Conservation (phyloP, 2,797 vertebrate species). For the Labeo calbasu region DNA sequence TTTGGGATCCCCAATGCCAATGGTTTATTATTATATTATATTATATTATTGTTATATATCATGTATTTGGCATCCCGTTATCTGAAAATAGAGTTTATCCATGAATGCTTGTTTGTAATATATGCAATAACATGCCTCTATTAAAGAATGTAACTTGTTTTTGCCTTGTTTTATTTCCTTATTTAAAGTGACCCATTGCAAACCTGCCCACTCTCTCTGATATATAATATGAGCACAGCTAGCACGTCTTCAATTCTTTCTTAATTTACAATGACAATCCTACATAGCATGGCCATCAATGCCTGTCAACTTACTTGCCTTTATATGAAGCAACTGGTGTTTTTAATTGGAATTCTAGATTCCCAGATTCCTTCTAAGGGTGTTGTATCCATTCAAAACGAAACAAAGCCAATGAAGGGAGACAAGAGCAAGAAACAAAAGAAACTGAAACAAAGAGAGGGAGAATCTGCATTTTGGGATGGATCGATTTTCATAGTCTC, state of each 20-base stretch:
- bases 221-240: background rate
- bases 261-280: constrained; percentile 26
- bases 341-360: constrained; percentile 14
- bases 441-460: background rate
- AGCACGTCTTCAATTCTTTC: constrained; percentile 11
- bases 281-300: background rate
- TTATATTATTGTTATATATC: too few species aligned
- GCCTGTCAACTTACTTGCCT: constrained; percentile 4
- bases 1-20: too few species aligned
- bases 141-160: background rate
- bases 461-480: constrained; percentile 1
- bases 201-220: background rate
- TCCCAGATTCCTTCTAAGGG: constrained; percentile 32
- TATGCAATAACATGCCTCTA: background rate
- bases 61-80: background rate
- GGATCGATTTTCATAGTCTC: constrained; percentile 38
- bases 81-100: background rate
- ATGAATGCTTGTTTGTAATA: background rate
- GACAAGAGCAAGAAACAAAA: background rate
- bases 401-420: background rate
- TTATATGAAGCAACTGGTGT: background rate
- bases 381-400: constrained; percentile 32
- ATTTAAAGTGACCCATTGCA: background rate
- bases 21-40: too few species aligned
- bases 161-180: constrained; percentile 1